Evolutionary conservation across 2,888 invertebrate species (phyloP).

Genomic region (Rhingia campestris): DNA sequence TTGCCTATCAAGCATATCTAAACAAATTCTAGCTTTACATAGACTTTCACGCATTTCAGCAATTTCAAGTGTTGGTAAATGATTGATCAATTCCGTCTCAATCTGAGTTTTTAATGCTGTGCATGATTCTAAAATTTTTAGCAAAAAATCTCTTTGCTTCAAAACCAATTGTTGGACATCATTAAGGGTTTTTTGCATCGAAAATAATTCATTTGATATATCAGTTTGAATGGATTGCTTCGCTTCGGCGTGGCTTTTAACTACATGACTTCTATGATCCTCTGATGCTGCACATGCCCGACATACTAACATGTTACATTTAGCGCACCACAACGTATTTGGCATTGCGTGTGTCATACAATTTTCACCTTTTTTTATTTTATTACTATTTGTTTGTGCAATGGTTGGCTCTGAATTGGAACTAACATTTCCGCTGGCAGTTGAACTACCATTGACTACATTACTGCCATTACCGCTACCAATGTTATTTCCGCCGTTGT

Average conservation of each 20-base stretch:
- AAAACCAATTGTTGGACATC: conserved; percentile 88
- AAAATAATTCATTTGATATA: conserved; percentile 87
- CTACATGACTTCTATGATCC: conserved; percentile 87
- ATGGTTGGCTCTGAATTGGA: conserved; percentile 52
- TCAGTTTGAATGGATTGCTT: conserved; percentile 87
- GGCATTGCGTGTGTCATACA: conserved; percentile 90
- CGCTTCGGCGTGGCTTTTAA: conserved; percentile 87
- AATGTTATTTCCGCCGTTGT: conserved; percentile 49
- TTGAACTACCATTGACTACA: conserved; percentile 42
- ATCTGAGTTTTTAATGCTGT: conserved; percentile 89
- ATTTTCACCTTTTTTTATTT: conserved; percentile 83
- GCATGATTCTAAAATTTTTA: conserved; percentile 89
- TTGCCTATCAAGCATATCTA: conserved; percentile 84
- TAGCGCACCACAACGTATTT: conserved; percentile 88
- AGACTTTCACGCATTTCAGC: conserved; percentile 87
- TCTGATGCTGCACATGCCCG: conserved; percentile 87
- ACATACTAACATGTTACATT: conserved; percentile 86
- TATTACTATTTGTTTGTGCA: conserved; percentile 69
- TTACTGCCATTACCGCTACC: conserved; percentile 47
- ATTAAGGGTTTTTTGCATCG: conserved; percentile 87
- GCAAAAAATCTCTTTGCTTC: conserved; percentile 88
- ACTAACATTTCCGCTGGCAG: conserved; percentile 52
- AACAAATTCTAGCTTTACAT: conserved; percentile 85
- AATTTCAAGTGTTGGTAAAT: conserved; percentile 87
- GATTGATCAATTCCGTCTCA: conserved; percentile 88